Conservation (phyloP, 2,888 invertebrate genomes). For the Boloria selene region DNA sequence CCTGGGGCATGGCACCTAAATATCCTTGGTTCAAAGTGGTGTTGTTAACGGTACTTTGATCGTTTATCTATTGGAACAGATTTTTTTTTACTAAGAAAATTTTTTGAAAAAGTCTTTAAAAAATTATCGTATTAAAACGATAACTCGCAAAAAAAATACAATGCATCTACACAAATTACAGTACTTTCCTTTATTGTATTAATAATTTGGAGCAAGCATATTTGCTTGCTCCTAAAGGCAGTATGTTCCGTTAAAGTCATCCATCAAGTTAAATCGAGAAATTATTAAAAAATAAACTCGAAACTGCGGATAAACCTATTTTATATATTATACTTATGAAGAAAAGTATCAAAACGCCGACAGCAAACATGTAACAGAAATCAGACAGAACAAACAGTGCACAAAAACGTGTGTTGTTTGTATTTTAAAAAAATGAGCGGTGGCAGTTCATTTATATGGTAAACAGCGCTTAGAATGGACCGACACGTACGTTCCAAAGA, state of each 20-base stretch:
- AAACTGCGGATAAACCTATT: too few species aligned
- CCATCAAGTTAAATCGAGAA: too few species aligned
- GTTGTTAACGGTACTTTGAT: background rate
- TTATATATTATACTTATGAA: background rate
- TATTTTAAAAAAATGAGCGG: constrained; percentile 66
- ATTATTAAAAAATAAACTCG: too few species aligned
- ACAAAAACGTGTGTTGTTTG: constrained; percentile 65
- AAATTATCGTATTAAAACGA: too few species aligned
- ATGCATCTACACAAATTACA: too few species aligned
- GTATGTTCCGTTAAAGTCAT: too few species aligned
- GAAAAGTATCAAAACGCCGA: constrained; percentile 8
- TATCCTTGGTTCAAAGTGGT: constrained; percentile 48
- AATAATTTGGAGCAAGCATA: too few species aligned
- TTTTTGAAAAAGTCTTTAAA: too few species aligned
- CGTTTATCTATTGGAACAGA: background rate
- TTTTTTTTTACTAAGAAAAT: background rate
- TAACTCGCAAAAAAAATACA: too few species aligned
- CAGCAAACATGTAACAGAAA: constrained; percentile 40
- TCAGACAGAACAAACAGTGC: constrained; percentile 14
- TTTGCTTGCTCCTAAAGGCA: too few species aligned
- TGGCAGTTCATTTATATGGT: constrained; percentile 76
- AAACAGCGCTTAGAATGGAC: constrained; percentile 80
- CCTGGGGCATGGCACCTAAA: constrained; percentile 49
- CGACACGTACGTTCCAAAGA: constrained; percentile 75
- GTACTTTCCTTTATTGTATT: too few species aligned